Evolutionary conservation across 1,140 invertebrate genomes (phyloP).

Genomic region (Cheumatopsyche charites): DNA sequence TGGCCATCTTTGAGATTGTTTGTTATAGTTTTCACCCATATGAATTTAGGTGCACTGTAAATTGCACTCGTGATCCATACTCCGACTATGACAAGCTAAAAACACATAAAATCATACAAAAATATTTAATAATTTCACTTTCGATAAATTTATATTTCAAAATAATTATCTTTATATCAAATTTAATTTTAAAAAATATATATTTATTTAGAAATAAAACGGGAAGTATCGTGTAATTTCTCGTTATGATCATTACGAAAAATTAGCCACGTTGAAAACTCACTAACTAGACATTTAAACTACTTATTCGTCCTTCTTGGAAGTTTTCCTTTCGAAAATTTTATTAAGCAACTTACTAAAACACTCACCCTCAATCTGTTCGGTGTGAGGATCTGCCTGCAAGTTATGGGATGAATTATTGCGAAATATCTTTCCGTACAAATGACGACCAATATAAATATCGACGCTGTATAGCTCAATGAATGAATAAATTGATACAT

Average conservation of each 20-base stretch:
- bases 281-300: no score
- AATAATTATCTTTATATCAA: neutral
- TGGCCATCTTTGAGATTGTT: constrained; percentile 63
- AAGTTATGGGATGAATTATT: constrained; percentile 81
- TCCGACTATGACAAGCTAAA: constrained; percentile 71
- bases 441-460: constrained; percentile 81
- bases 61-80: constrained; percentile 79
- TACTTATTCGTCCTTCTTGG: no score
- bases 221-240: no score
- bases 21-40: constrained; percentile 73
- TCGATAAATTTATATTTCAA: neutral
- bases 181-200: no score
- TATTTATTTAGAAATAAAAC: no score
- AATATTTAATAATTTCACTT: neutral
- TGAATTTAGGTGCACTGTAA: constrained; percentile 78
- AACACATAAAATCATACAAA: constrained; percentile 27
- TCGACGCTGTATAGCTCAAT: constrained; percentile 80
- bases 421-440: constrained; percentile 84
- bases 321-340: no score
- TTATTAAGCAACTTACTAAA: neutral
- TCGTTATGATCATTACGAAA: neutral
- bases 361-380: constrained; percentile 69
- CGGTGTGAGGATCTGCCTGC: constrained; percentile 76
- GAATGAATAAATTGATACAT: constrained; percentile 84
- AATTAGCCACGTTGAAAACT: neutral